These are phyloP conservation scores for Amphimallon solstitiale DNA, from an alignment of 2,888 invertebrate genomes.

Conservation along the genomic window DNA sequence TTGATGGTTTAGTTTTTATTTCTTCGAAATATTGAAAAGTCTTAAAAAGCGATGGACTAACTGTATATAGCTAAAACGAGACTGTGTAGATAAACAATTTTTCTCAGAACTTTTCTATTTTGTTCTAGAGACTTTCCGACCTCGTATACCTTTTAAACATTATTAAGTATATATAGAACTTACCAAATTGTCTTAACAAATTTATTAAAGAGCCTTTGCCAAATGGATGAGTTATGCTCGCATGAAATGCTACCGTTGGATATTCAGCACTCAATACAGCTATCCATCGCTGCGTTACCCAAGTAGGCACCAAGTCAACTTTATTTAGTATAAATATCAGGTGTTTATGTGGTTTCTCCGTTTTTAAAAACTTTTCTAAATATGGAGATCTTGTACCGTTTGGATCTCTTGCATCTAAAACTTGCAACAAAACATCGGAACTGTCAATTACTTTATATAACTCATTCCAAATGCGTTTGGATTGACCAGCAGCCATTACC, in stretches of 20 bases:
- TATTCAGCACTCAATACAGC: slow-evolving; percentile 92
- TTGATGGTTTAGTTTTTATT: no score
- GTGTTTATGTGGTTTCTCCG: slow-evolving; percentile 97
- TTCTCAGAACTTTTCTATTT: no score
- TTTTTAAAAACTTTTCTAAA: slow-evolving; percentile 90
- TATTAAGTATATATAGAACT: no score
- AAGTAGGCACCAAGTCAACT: slow-evolving; percentile 94
- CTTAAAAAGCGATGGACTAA: no score
- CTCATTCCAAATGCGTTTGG: slow-evolving; percentile 98
- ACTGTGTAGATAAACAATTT: no score
- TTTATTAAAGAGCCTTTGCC: slow-evolving; percentile 98
- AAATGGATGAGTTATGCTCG: slow-evolving; percentile 98
- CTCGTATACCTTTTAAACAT: not conserved
- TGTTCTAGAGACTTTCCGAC: no score
- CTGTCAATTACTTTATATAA: slow-evolving; percentile 99
- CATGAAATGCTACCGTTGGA: slow-evolving; percentile 98
- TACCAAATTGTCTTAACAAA: slow-evolving; percentile 89
- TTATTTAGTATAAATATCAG: slow-evolving; percentile 97
- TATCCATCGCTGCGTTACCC: slow-evolving; percentile 99
- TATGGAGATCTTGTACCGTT: slow-evolving; percentile 94
- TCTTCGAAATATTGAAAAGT: no score
- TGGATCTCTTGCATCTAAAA: slow-evolving; percentile 97
- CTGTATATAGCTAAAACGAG: no score
- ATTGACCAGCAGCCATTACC: slow-evolving; percentile 96
- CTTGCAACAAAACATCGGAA: slow-evolving; percentile 95